Evolutionary conservation across 1,140 invertebrate genomes (phyloP).

Genomic region (Condylostylus longicornis): DNA sequence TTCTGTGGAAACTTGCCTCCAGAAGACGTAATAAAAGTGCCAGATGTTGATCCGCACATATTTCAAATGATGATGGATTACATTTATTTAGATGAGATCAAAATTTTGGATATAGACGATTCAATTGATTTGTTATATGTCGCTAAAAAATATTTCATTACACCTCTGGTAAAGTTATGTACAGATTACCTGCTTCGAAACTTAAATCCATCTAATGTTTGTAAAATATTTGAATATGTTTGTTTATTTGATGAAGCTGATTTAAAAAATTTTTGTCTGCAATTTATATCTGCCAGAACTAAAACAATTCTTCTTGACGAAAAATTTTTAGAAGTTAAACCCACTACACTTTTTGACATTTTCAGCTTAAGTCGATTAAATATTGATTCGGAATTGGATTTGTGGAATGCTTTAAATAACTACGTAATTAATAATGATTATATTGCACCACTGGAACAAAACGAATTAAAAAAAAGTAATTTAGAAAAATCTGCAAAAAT

Average conservation of each 20-base stretch:
- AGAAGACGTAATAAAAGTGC: slow-evolving; percentile 55
- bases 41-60: slow-evolving; percentile 69
- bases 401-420: slow-evolving; percentile 53
- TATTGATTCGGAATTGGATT: slow-evolving; percentile 54
- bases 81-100: slow-evolving; percentile 66
- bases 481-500: not conserved
- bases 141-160: slow-evolving; percentile 77
- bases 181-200: slow-evolving; percentile 65
- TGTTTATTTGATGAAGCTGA: slow-evolving; percentile 65
- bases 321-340: slow-evolving; percentile 58
- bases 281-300: slow-evolving; percentile 58
- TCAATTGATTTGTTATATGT: slow-evolving; percentile 74
- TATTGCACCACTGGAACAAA: slow-evolving; percentile 12
- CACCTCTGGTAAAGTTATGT: slow-evolving; percentile 62
- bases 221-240: slow-evolving; percentile 70
- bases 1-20: slow-evolving; percentile 53
- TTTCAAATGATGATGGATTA: slow-evolving; percentile 66
- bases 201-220: slow-evolving; percentile 61
- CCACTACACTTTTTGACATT: slow-evolving; percentile 55
- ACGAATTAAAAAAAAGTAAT: slow-evolving; percentile 3
- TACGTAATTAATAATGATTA: slow-evolving; percentile 41
- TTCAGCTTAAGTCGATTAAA: slow-evolving; percentile 56
- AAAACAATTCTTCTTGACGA: slow-evolving; percentile 53
- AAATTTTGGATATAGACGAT: slow-evolving; percentile 61
- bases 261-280: slow-evolving; percentile 58